phyloP scores from a whole-genome alignment of 2,113 vertebrate species.

The Datnioides undecimradiatus region DNA sequence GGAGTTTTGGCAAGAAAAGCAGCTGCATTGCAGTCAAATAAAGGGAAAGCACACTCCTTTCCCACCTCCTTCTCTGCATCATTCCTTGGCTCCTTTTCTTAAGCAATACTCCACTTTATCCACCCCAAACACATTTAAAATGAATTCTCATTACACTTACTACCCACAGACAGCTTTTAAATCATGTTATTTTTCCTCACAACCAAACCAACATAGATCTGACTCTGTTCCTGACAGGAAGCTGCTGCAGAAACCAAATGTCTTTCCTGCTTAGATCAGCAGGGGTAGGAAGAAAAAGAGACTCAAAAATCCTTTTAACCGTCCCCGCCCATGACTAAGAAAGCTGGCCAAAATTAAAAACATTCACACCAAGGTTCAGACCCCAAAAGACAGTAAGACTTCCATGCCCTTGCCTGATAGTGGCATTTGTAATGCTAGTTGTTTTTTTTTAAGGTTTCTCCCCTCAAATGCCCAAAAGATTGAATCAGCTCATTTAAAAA shows the following conservation, averaged over 20 bases:
- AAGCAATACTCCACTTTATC: neutral
- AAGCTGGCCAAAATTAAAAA: slow-evolving; percentile 60
- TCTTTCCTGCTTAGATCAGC: slow-evolving; percentile 85
- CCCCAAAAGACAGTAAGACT: neutral
- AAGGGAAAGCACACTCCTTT: slow-evolving; percentile 38
- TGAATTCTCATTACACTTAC: neutral
- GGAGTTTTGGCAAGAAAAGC: slow-evolving; percentile 72
- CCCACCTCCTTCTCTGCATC: slow-evolving; percentile 27
- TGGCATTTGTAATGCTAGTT: neutral
- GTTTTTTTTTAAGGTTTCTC: neutral
- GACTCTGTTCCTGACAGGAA: slow-evolving; percentile 81
- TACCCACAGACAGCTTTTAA: slow-evolving; percentile 9
- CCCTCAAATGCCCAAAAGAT: neutral
- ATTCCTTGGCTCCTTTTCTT: neutral
- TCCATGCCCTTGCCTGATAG: neutral
- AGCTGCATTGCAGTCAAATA: slow-evolving; percentile 77
- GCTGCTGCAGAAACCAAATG: slow-evolving; percentile 75
- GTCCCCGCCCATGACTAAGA: slow-evolving; percentile 64
- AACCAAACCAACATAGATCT: slow-evolving; percentile 62
- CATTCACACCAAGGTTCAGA: slow-evolving; percentile 29
- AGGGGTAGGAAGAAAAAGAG: slow-evolving; percentile 63
- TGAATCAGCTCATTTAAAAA: slow-evolving; percentile 5
- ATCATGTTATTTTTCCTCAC: slow-evolving; percentile 44
- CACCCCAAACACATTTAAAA: neutral
- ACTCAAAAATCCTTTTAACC: slow-evolving; percentile 23